Base-by-base conservation (phyloP, 2,113 vertebrate species). In the Engystomops pustulosus region DNA sequence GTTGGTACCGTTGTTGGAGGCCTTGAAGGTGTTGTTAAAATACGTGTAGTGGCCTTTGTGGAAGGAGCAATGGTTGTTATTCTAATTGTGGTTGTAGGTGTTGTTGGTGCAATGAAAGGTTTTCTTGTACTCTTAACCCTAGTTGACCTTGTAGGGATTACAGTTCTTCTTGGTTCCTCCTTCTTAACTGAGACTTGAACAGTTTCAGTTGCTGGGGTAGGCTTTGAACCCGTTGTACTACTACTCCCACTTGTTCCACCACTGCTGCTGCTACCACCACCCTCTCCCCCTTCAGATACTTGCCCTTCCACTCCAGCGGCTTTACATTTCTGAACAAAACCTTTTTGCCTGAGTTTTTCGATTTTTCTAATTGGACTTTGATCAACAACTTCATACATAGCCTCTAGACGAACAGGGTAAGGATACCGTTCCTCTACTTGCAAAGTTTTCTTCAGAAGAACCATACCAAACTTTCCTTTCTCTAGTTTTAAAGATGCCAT, bases 401-500 rank as follows among this genome's bases (percentile, higher is more conserved):
- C 98, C 89, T 99, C 98, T 86, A 99, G 90, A 88, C 98, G 95
- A 47, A 99, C 98, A 0, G 98, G 97, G 79, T 99, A 99, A 1
- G 98, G 98, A 86, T 99, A 99, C 67, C 95, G 93, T 89, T 99
- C 98, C 82, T 99, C 94, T 58, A 98, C 95, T 91, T 99, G 98
- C 83, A 99, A 89, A 0, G 97, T 98, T 90, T 99, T 99, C 91
- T 95, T 97, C 88, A 99, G 87, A 34, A 99, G 92, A 86, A 98
- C 96, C 98, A 99, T 99, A 38, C 96, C 95, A 76, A 99, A 99
- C 88, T 99, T 99, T 7, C 98, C 98, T 89, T 95, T 97, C 90
- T 99, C 98, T 86, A 99, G 87, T 87, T 99, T 98, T 83, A 99
- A 91, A 88, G 98, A 95, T 89, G 91, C 96, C 95, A 98, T 96